Evolutionary conservation across 2,888 invertebrate species (phyloP), one percentile per base, ranked within the genome.

Genomic region (Polia nebulosa): DNA sequence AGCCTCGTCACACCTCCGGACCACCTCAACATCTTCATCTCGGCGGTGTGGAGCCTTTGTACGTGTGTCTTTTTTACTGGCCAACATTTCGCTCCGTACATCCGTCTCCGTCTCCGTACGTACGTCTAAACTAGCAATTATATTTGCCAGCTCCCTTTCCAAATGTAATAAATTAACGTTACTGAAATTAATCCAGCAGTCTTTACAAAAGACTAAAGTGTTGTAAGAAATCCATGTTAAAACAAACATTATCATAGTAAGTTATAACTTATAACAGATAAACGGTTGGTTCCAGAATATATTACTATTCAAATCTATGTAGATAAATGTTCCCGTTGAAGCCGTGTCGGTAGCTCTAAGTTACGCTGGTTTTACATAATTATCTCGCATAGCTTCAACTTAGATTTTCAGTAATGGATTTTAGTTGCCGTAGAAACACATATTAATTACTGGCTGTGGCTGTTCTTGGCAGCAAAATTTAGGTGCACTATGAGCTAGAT

Each of bases 271-370:
- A 22, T 8, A 45, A 22, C 41, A 45, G 22, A 29, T 57, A 17
- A 45, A 45, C 4, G 13, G 25, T 15, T 2, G 2, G 29, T 49
- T 62, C 4, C 11, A 56, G 56, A 57, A 58, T 53, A 15, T 29
- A 61, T 76, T 69, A 57, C 25, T 55, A 62, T 74, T 61, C 36
- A 52, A 60, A 76, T 68, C 27, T 68, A 55, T 76, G 59, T 52
- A 56, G 56, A 62, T 58, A 56, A 78, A 59, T 51, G 55, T 59
- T 71, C 45, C 34, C 15, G 8, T 34, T 11, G 44, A 25, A 44
- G 27, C 22, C 9, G 7, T 61, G n/a, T 17, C 15, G 9, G 55
- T 13, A 6, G 58, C 27, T 58, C n/a, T 22, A 32, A 51, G 32
- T 56, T 53, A 44, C 36, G 36, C 32, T 49, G 5, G 22, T 51